These are phyloP conservation scores for western clawed frog (Xenopus tropicalis) DNA, from an alignment of 2,113 vertebrate species.

Conservation along the genomic window UCB_Xtro_10.0 CM004443.2:50045501-50046000, in stretches of 20 bases:
- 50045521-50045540: no score
- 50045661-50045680: not conserved
- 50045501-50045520: no score
- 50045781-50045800: not conserved
- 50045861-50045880: not conserved
- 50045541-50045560: conserved; percentile 21
- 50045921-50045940: conserved; percentile 19
- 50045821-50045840: not conserved
- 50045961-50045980: conserved; percentile 22
- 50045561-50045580: not conserved
- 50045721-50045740: not conserved
- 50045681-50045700: not conserved
- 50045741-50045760: not conserved
- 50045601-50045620: conserved; percentile 33
- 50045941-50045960: not conserved
- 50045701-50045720: not conserved
- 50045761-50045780: conserved; percentile 1
- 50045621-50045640: conserved; percentile 16
- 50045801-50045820: not conserved
- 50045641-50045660: not conserved
- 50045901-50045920: conserved; percentile 5
- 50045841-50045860: not conserved
- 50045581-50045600: conserved; percentile 19
- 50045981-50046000: conserved; percentile 21
- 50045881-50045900: not conserved